Evolutionary conservation across 2,797 vertebrate species (phyloP), one percentile per base, ranked within the genome.

Genomic region (Sitta carolinensis): DNA sequence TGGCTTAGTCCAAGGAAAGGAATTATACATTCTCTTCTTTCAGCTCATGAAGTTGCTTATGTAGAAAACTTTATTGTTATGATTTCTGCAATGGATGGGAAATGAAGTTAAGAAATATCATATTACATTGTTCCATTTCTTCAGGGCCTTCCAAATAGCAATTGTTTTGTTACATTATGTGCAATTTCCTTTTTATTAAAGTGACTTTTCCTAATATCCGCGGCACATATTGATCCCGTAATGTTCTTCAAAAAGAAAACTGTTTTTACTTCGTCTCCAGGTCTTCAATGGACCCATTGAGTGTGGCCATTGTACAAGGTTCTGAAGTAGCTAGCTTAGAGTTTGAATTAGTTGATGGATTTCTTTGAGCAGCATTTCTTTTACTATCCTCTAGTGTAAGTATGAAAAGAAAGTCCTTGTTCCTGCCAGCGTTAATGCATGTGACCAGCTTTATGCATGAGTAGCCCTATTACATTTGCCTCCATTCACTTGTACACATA

Each of bases 361-460:
- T 96, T 97, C 91, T 90, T 92, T 90, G 89, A 91, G 69, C 78
- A 93, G 72, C 70, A 79, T 94, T 97, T 95, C 95, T 96, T 87
- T 90, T 97, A 52, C 87, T 96, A 93, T 87, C 94, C 76, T 96
- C 75, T 81, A 96, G 67, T 90, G 58, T 95, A 96, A 95, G 93
- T 94, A 92, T 92, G 90, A 97, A 96, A 95, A 73, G 94, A 97
- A 97, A 94, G 92, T 93, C 95, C 94, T 97, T 97, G 94, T 94
- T 97, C 89, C 89, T 93, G 91, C 63, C 93, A 93, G 88, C 20
- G 4, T 91, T 94, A 91, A 96, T 94, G 95, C 89, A 84, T 96
- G 93, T 97, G 95, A 95, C 92, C 61, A 89, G 94, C 95, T 96
- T 97, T 94, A 96, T 94, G 96, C 85, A 96, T 96, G 93, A 94